Evolutionary conservation across 2,113 vertebrate genomes (phyloP).

Genomic region (Brachirus orientalis): DNA sequence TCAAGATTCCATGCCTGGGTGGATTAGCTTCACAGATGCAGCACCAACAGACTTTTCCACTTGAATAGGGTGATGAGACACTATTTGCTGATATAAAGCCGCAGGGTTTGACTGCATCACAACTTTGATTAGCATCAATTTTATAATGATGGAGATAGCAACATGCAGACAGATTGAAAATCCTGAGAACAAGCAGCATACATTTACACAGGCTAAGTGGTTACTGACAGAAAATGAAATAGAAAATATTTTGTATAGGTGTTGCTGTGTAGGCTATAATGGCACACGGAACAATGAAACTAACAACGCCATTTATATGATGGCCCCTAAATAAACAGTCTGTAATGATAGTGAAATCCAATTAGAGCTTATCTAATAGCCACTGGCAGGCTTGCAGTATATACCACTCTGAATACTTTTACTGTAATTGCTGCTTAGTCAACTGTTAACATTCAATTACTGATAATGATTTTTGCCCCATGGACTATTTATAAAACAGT

Average conservation of each 20-base stretch:
- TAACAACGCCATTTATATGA: conserved; percentile 1
- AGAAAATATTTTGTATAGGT: background rate
- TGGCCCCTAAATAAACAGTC: conserved; percentile 6
- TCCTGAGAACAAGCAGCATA: background rate
- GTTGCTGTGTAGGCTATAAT: background rate
- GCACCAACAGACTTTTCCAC: conserved; percentile 20
- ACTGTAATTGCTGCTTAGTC: conserved; percentile 45
- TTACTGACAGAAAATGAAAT: conserved; percentile 11
- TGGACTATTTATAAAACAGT: conserved; percentile 9
- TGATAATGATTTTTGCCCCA: conserved; percentile 30
- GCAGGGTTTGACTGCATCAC: background rate
- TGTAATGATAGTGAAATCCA: conserved; percentile 25
- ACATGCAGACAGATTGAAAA: background rate
- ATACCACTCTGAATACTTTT: conserved; percentile 24
- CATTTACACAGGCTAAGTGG: background rate
- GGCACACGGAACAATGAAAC: background rate
- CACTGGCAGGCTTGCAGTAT: conserved; percentile 9
- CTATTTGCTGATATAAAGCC: background rate
- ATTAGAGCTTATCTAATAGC: conserved; percentile 33
- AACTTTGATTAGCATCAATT: conserved; percentile 26
- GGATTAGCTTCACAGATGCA: conserved; percentile 22
- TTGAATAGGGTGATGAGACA: background rate
- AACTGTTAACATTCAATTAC: conserved; percentile 54
- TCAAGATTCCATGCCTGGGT: background rate
- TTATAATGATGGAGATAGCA: background rate